Base-by-base conservation (phyloP, 1,140 invertebrate species). In the Drosophila busckii region DNA sequence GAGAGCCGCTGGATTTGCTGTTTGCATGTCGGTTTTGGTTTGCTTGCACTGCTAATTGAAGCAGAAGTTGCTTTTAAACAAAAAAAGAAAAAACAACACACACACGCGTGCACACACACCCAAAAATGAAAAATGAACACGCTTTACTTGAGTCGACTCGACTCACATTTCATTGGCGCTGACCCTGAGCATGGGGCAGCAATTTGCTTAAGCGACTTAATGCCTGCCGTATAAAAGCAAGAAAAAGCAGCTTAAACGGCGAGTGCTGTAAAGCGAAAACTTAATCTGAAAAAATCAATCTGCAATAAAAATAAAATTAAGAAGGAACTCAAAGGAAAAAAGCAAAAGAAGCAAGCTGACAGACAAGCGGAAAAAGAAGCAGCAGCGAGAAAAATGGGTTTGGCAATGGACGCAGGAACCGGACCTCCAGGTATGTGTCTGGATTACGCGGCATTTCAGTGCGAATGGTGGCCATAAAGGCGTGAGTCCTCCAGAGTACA, bases 221-320 rank as follows among this genome's bases (percentile, higher is more conserved):
- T 28, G 12, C 22, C 17, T 26, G 25, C 29, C 61, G 6, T 12
- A 12, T 28, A 29, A 38, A 37, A n/a, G 32, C 19, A 9, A 7
- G 28, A 13, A 26, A 35, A 35, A 31, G 10, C 41, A 38, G 49
- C 46, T 6, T 25, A 54, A 25, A 44, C 28, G 61, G 44, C 17
- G 17, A 23, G 13, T 22, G 58, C 32, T 12, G 44, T 25, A 70
- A 71, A 63, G 35, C 55, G 40, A 68, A 80, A 83, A 76, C 65
- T 70, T 75, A 76, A 80, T 73, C 75, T 82, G 56, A 58, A 83
- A 83, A 75, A 82, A 82, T 83, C 75, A 82, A 70, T 83, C 75
- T 75, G 76, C 75, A 75, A 82, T 82, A 82, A 82, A 82, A 83
- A 76, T 83, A 67, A 82, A 82, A 83, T 80, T 83, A 75, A 82